phyloP scores from a whole-genome alignment of 2,888 invertebrate genomes.

The Archaeoteleia sp. region DNA sequence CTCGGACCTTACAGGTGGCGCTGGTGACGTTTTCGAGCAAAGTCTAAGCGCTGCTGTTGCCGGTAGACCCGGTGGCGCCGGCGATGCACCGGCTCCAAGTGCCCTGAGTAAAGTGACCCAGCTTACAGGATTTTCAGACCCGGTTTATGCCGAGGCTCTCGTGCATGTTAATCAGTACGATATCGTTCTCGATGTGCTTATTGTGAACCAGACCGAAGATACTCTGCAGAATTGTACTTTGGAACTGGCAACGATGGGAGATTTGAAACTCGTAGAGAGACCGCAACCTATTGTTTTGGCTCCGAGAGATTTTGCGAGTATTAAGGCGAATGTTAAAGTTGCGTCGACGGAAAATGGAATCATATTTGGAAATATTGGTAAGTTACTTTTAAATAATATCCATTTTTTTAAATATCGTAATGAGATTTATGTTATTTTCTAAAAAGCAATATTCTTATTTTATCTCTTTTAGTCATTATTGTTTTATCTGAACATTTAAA shows the following conservation, averaged over 20 bases:
- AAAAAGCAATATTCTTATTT: no score
- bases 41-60: constrained; percentile 93
- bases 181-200: constrained; percentile 97
- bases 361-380: constrained; percentile 98
- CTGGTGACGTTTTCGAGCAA: constrained; percentile 93
- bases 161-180: constrained; percentile 99
- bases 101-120: constrained; percentile 91
- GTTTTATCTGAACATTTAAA: no score
- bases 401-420: no score
- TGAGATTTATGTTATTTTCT: no score
- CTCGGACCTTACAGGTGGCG: constrained; percentile 78
- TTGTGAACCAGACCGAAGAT: constrained; percentile 98
- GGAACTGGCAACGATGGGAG: constrained; percentile 97
- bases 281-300: constrained; percentile 96
- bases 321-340: constrained; percentile 99
- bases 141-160: constrained; percentile 99
- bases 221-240: constrained; percentile 98
- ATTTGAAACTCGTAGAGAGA: constrained; percentile 97
- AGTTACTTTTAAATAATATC: constrained; percentile 51
- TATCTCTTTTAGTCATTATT: no score
- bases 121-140: constrained; percentile 98
- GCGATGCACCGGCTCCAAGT: constrained; percentile 77
- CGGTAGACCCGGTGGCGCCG: constrained; percentile 76
- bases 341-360: constrained; percentile 99
- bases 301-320: constrained; percentile 97